Evolutionary conservation across 1,140 invertebrate genomes (phyloP).

Genomic region (Leptestheria dahalacensis): DNA sequence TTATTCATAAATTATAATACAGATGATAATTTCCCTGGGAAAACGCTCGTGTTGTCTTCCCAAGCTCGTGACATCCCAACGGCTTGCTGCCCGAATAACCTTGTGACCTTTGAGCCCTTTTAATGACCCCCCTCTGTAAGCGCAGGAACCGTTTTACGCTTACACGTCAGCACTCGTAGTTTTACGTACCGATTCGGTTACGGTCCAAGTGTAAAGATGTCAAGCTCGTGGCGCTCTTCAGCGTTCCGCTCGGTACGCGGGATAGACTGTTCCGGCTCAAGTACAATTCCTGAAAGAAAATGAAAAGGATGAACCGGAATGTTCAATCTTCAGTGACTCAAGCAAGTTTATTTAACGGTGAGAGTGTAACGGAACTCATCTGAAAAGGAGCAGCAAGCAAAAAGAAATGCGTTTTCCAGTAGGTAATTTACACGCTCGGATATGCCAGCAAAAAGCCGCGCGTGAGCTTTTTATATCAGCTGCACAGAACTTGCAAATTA

Average conservation of each 20-base stretch:
- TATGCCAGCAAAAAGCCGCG: no score
- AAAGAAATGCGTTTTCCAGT: no score
- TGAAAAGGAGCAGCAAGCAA: neutral
- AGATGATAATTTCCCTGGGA: neutral
- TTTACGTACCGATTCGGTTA: constrained; percentile 60
- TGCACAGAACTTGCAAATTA: no score
- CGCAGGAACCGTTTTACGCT: neutral
- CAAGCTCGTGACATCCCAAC: neutral
- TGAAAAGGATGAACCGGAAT: neutral
- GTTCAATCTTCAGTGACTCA: neutral
- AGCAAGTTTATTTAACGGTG: neutral
- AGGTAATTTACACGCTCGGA: no score
- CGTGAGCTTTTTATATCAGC: no score
- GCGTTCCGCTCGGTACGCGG: constrained; percentile 51
- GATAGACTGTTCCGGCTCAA: constrained; percentile 61
- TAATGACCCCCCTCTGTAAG: neutral
- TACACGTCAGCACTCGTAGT: neutral
- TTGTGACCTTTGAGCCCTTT: constrained; percentile 5
- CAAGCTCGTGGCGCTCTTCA: constrained; percentile 58
- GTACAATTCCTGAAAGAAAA: constrained; percentile 48
- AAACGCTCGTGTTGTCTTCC: neutral
- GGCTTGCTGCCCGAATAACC: neutral
- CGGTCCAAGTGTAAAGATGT: constrained; percentile 50
- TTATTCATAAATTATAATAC: neutral
- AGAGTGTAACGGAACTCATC: neutral